A percentile compares a stretch with the other conserved stretches of the same genome.
phyloP scores from a whole-genome alignment of 2,888 invertebrate genomes.

The Hecatera dysodea region DNA sequence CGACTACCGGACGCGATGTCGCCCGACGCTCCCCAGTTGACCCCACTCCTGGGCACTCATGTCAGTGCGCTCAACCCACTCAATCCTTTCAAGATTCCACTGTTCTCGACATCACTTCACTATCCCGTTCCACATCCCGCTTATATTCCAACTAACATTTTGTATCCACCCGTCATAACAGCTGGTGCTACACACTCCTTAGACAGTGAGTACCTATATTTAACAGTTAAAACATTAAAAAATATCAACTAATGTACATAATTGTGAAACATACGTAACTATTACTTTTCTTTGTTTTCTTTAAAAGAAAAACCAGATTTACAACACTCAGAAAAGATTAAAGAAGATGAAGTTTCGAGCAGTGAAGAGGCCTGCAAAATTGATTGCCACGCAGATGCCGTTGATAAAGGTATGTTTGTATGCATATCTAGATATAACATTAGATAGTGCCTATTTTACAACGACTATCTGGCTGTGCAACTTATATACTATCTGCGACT shows the following conservation, averaged over 20 bases:
- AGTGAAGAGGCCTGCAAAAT: conserved; percentile 92
- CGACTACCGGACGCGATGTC: conserved; percentile 75
- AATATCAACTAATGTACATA: background rate
- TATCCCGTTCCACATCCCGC: conserved; percentile 83
- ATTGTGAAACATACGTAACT: background rate
- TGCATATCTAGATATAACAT: background rate
- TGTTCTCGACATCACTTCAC: conserved; percentile 81
- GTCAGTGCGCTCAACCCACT: conserved; percentile 74
- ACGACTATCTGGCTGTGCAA: conserved; percentile 21
- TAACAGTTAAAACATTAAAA: background rate
- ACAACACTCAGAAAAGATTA: conserved; percentile 83
- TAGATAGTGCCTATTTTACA: background rate
- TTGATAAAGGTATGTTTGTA: conserved; percentile 62
- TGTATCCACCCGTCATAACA: conserved; percentile 82
- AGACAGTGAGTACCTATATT: conserved; percentile 74
- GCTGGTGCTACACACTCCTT: conserved; percentile 73
- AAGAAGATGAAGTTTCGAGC: conserved; percentile 95
- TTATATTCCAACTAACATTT: conserved; percentile 86
- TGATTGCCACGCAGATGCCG: conserved; percentile 64
- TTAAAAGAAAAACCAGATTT: conserved; percentile 79
- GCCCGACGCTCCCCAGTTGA: conserved; percentile 72
- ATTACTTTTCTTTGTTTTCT: conserved; percentile 14
- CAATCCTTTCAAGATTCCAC: conserved; percentile 83
- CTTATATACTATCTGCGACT: conserved; percentile 21
- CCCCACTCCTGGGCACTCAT: conserved; percentile 73